These are phyloP conservation scores for Cirrhinus mrigala DNA, from an alignment of 2,797 vertebrate genomes.

Conservation along the genomic window DNA sequence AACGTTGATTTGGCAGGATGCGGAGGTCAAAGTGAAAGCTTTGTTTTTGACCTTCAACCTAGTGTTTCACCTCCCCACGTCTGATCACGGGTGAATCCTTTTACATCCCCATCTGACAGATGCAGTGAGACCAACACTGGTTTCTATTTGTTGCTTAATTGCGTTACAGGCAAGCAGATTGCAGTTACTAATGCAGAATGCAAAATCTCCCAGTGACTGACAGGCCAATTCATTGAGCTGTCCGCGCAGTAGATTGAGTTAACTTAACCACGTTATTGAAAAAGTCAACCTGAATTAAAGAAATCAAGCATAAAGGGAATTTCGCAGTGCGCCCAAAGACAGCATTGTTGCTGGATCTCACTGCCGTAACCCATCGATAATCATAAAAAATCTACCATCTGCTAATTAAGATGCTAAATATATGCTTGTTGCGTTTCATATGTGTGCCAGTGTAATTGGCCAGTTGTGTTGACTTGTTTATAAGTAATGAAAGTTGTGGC, in stretches of 20 bases:
- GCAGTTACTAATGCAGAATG: constrained; percentile 71
- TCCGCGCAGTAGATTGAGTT: constrained; percentile 79
- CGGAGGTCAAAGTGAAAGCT: background rate
- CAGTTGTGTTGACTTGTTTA: constrained; percentile 23
- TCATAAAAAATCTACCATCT: constrained; percentile 5
- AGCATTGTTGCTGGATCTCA: constrained; percentile 53
- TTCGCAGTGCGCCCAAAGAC: constrained; percentile 61
- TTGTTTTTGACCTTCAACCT: constrained; percentile 29
- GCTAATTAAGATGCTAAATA: constrained; percentile 36
- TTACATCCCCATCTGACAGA: constrained; percentile 71
- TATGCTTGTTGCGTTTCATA: background rate
- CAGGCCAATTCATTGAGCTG: constrained; percentile 80
- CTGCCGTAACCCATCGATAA: constrained; percentile 39
- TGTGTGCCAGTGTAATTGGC: background rate
- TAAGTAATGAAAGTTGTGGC: constrained; percentile 11
- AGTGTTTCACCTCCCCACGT: constrained; percentile 40
- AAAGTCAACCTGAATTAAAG: constrained; percentile 80
- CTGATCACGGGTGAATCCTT: constrained; percentile 45
- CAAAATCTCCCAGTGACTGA: constrained; percentile 76
- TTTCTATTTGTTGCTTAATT: constrained; percentile 81
- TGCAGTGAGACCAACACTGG: constrained; percentile 74
- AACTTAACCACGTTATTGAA: constrained; percentile 78
- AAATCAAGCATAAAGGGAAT: constrained; percentile 74
- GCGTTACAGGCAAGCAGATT: constrained; percentile 78
- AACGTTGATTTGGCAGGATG: background rate